Percentiles rank a stretch among this genome's conserved stretches.
Conservation (phyloP, 2,113 vertebrate genomes). For the Chamaea fasciata region DNA sequence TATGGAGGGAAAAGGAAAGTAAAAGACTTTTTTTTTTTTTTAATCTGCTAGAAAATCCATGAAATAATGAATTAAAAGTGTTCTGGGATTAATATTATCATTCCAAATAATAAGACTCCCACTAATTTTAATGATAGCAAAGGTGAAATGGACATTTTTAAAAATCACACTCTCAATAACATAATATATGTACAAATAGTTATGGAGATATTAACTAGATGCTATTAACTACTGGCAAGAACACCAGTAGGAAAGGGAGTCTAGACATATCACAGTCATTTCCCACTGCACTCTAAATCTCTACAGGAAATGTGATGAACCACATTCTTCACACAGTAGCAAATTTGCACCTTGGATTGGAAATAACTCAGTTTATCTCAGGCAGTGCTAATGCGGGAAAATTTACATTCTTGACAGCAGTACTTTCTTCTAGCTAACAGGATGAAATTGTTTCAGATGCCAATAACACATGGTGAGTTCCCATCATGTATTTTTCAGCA, state of each 20-base stretch:
- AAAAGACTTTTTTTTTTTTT: not conserved
- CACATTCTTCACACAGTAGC: not conserved
- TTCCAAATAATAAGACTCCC: not conserved
- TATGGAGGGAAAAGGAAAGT: not conserved
- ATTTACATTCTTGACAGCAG: not conserved
- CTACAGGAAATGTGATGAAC: not conserved
- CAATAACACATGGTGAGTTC: constrained; percentile 15
- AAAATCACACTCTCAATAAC: fast-evolving
- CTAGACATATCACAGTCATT: not conserved
- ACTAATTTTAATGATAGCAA: not conserved
- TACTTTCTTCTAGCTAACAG: constrained; percentile 9
- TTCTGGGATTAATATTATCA: not conserved
- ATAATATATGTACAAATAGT: not conserved
- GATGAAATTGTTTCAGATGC: constrained; percentile 36
- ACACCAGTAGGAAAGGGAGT: not conserved
- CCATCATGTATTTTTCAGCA: constrained; percentile 30
- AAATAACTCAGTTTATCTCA: not conserved
- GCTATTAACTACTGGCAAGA: not conserved
- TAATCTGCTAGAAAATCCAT: not conserved
- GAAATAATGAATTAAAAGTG: not conserved
- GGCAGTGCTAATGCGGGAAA: constrained; percentile 1
- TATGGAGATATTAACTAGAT: not conserved
- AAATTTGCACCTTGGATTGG: constrained; percentile 1
- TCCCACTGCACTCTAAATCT: not conserved
- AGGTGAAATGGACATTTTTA: not conserved